Percentiles rank a stretch among this genome's conserved stretches.
Conservation (phyloP, 2,888 invertebrate species). For the Byasa hedistus region DNA sequence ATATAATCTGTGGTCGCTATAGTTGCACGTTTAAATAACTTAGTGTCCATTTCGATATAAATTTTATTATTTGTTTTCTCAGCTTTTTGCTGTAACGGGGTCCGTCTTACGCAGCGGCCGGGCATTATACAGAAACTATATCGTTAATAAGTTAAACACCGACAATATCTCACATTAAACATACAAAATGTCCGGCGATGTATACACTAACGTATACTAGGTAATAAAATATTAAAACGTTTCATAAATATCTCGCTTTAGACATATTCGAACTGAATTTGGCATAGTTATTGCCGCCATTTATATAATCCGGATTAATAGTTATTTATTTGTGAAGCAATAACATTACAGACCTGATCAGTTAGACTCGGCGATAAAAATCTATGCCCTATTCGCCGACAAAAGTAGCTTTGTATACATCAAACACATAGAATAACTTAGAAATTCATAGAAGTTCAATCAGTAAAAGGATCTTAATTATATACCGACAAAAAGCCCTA, state of each 20-base stretch:
- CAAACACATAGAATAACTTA: too few relatives aligned
- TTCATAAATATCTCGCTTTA: slow-evolving; percentile 7
- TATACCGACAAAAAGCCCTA: too few relatives aligned
- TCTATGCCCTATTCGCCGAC: too few relatives aligned
- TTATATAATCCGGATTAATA: not conserved
- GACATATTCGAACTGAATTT: slow-evolving; percentile 17
- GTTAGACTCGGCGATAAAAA: too few relatives aligned
- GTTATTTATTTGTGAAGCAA: not conserved
- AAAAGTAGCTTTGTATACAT: too few relatives aligned
- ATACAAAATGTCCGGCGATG: slow-evolving; percentile 20
- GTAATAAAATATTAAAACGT: slow-evolving; percentile 17
- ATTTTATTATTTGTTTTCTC: not conserved
- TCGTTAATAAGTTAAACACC: slow-evolving; percentile 20
- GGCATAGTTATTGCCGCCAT: slow-evolving; percentile 18
- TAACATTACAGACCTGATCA: too few relatives aligned
- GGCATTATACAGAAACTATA: slow-evolving; percentile 8
- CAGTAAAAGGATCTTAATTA: too few relatives aligned
- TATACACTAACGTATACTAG: slow-evolving; percentile 13
- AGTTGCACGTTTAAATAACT: too few relatives aligned
- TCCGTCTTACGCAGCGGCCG: not conserved
- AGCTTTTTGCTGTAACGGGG: not conserved
- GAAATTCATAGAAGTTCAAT: too few relatives aligned
- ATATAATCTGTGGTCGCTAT: too few relatives aligned
- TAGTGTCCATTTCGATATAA: too few relatives aligned
- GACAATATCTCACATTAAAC: slow-evolving; percentile 19